Base-by-base conservation (phyloP, 2,888 invertebrate genomes). In the Aethes cnicana region DNA sequence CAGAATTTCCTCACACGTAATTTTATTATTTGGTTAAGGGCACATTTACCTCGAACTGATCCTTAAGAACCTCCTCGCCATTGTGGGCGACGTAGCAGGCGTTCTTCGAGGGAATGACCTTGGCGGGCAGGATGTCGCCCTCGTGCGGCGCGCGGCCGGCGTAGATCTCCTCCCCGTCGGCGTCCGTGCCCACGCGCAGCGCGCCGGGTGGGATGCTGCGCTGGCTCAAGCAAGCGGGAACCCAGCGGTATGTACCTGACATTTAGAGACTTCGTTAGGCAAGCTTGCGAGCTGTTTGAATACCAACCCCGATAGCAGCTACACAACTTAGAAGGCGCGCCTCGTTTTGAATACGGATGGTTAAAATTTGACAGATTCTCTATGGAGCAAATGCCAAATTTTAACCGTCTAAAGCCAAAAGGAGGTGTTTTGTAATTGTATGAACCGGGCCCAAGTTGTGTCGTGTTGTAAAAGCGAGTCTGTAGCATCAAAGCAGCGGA, bases 101-200 rank as follows among this genome's bases (percentile, higher is more conserved):
- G 44, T 91, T 81, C 72, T 91, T 92, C 8, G 90, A 85, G 0
- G 94, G 93, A 28, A 94, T 92, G 20, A 94, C 91, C 79, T 94
- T 94, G 0, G 93, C 93, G 1, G 94, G 94, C 0, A 94, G 63
- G 69, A 92, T 90, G 65, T 94, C 93, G 0, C 93, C 94, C 53
- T 91, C 90, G 64, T 94, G 92, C 49, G 82, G 91, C 0, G 92
- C 92, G 41, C 95, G 91, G 0, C 95, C 96, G 0, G 95, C 93
- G 73, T 91, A 96, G 65, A 96, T 94, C 42, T 91, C 85, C 1
- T 91, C 89, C 0, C 95, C 95, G 62, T 95, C 95, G 8, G 77
- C 78, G 67, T 96, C 96, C 1, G 90, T 89, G 14, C 96, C 96
- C 16, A 90, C 90, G 30, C 85, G 73, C 52, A 90, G 68, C 1